phyloP scores from a whole-genome alignment of 1,140 invertebrate species.

The Drosophila carrolli region DNA sequence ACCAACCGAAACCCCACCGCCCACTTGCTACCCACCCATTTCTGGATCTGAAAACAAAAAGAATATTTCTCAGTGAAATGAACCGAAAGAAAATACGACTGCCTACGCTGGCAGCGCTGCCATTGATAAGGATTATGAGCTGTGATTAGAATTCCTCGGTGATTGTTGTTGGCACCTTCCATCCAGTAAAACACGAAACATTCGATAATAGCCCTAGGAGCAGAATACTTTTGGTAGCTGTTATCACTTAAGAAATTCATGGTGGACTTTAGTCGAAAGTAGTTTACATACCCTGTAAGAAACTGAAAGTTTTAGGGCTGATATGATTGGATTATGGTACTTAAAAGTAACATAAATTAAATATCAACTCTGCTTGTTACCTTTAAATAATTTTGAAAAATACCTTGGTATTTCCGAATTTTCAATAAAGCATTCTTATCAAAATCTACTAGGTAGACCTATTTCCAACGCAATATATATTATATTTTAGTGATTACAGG shows the following conservation, averaged over 20 bases:
- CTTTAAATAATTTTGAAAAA: too few relatives aligned
- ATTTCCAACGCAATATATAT: too few relatives aligned
- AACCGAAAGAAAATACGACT: constrained; percentile 1
- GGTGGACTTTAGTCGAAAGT: constrained; percentile 54
- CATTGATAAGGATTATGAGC: constrained; percentile 53
- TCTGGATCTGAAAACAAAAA: background rate
- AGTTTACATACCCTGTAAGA: constrained; percentile 30
- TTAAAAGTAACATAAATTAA: too few relatives aligned
- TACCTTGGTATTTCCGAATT: too few relatives aligned
- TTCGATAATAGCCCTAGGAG: constrained; percentile 43
- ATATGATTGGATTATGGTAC: background rate
- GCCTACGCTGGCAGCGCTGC: constrained; percentile 14
- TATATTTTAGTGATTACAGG: background rate
- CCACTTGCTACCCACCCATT: background rate
- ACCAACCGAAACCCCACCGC: background rate
- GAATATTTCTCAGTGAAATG: constrained; percentile 3
- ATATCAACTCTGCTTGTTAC: too few relatives aligned
- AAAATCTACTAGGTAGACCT: too few relatives aligned
- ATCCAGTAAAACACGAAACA: constrained; percentile 43
- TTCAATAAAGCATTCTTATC: background rate
- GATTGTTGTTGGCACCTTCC: constrained; percentile 2
- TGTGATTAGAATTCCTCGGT: constrained; percentile 32
- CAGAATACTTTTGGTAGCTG: constrained; percentile 40
- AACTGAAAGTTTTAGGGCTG: background rate
- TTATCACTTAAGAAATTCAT: constrained; percentile 36